Conservation (phyloP, 2,797 vertebrate species). For the Picus viridis region DNA sequence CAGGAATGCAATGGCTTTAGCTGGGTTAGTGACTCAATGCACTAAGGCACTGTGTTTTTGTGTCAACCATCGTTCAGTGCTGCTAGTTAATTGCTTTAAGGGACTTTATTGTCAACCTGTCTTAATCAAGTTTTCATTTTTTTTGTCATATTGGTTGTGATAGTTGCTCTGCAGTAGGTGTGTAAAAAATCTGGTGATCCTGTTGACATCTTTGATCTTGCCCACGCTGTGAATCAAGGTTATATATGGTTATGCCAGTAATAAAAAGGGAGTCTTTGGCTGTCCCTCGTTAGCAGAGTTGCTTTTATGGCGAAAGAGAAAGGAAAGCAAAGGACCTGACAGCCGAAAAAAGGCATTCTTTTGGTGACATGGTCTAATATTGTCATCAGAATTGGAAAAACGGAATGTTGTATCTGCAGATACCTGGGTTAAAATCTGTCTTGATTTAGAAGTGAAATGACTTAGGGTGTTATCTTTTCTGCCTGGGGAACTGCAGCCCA, state of each 20-base stretch:
- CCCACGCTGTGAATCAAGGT: conserved; percentile 62
- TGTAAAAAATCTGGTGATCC: conserved; percentile 54
- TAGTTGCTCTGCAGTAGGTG: conserved; percentile 42
- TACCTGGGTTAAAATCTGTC: conserved; percentile 34
- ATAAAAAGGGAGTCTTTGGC: conserved; percentile 42
- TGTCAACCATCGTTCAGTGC: neutral
- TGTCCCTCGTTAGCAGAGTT: conserved; percentile 28
- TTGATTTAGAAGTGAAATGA: conserved; percentile 30
- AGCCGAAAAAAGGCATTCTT: neutral
- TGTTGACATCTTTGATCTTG: conserved; percentile 63
- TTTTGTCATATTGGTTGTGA: conserved; percentile 20
- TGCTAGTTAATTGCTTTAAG: neutral
- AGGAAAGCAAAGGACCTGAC: neutral
- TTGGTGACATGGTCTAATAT: neutral
- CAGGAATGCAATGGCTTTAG: conserved; percentile 23
- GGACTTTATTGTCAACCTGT: neutral
- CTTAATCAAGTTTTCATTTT: neutral
- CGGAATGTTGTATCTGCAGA: neutral
- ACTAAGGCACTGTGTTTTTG: neutral
- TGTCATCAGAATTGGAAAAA: neutral
- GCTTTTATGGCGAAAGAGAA: conserved; percentile 14
- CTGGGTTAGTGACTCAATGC: conserved; percentile 41
- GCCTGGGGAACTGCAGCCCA: neutral
- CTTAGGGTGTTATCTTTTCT: neutral
- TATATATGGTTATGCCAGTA: conserved; percentile 51